A percentile compares a stretch with the other conserved stretches of the same genome.
phyloP scores from a whole-genome alignment of 1,140 invertebrate genomes.

The Thaumetopoea pityocampa region DNA sequence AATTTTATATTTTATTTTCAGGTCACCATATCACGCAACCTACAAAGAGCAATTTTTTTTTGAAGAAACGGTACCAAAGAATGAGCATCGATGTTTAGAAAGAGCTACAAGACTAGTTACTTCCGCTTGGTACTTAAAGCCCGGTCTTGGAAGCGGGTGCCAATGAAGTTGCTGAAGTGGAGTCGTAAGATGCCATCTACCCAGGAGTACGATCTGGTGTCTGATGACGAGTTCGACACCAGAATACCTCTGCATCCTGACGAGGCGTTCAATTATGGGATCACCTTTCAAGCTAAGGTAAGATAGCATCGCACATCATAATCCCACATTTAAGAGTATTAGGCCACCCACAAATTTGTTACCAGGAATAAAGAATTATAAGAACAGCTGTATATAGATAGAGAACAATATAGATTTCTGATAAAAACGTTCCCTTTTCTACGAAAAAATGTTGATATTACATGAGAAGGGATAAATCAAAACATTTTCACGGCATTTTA shows the following conservation, averaged over 20 bases:
- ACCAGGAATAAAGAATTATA: too few species aligned
- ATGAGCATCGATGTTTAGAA: slow-evolving; percentile 54
- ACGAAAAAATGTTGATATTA: too few species aligned
- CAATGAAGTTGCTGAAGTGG: slow-evolving; percentile 65
- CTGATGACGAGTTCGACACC: slow-evolving; percentile 95
- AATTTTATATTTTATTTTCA: too few species aligned
- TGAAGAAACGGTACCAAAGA: too few species aligned
- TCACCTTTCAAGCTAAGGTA: slow-evolving; percentile 98
- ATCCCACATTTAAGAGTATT: neutral
- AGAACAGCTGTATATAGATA: too few species aligned
- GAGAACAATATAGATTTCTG: too few species aligned
- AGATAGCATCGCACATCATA: slow-evolving; percentile 19
- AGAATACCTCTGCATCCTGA: slow-evolving; percentile 95
- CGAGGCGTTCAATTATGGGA: slow-evolving; percentile 97
- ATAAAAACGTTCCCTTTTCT: too few species aligned
- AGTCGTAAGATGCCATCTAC: slow-evolving; percentile 87
- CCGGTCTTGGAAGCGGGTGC: slow-evolving; percentile 48
- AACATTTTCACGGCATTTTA: too few species aligned
- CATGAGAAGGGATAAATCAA: too few species aligned
- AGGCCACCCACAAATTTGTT: too few species aligned
- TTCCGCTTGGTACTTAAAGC: slow-evolving; percentile 49
- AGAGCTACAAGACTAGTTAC: slow-evolving; percentile 42
- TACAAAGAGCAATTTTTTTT: too few species aligned
- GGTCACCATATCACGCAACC: too few species aligned
- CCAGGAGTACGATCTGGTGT: slow-evolving; percentile 94